Percentiles rank a stretch among this genome's conserved stretches.
Conservation (phyloP, 2,888 invertebrate genomes). For the Acanthosepion lycidas region DNA sequence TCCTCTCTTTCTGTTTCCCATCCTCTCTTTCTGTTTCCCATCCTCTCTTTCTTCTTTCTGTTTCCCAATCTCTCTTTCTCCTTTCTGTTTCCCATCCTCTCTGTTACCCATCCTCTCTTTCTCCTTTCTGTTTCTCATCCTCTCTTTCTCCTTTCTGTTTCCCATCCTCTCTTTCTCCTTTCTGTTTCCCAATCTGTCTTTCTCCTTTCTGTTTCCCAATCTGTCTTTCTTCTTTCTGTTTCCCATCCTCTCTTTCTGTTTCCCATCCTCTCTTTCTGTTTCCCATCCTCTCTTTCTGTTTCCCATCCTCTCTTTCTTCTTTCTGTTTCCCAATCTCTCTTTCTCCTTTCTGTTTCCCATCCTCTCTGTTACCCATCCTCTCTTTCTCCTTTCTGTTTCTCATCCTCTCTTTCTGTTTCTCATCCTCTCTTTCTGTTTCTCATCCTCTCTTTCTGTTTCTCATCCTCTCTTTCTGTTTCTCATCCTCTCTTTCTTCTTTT, state of each 20-base stretch:
- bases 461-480: too few relatives aligned
- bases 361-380: rapidly evolving
- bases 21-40: too few relatives aligned
- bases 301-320: not conserved
- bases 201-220: not conserved
- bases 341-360: not conserved
- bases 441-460: not conserved
- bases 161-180: too few relatives aligned
- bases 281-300: too few relatives aligned
- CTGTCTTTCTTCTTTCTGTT: not conserved
- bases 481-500: too few relatives aligned
- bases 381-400: not conserved
- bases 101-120: too few relatives aligned
- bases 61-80: too few relatives aligned
- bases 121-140: too few relatives aligned
- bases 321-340: not conserved
- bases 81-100: not conserved
- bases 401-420: rapidly evolving
- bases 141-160: not conserved
- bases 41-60: not conserved
- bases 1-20: too few relatives aligned
- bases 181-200: too few relatives aligned
- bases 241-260: too few relatives aligned
- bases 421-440: too few relatives aligned
- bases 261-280: not conserved